A percentile compares a stretch with the other conserved stretches of the same genome.
Evolutionary conservation across 2,888 invertebrate genomes (phyloP).

Genomic region (Eupeodes luniger): DNA sequence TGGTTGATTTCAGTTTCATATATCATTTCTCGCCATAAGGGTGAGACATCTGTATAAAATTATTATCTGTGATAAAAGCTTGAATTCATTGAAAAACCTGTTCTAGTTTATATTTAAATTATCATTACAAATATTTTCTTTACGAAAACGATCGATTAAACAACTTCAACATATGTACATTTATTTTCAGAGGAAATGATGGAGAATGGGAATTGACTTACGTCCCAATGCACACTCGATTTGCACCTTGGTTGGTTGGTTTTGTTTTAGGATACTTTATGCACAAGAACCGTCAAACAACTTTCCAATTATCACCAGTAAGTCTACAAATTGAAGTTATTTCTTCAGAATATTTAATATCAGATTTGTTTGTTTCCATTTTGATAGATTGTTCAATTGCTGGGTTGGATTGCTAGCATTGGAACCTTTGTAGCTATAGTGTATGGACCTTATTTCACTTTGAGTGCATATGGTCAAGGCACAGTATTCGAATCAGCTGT

Average conservation of each 20-base stretch:
- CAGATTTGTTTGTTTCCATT: background rate
- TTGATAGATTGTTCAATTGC: background rate
- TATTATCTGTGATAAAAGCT: too few relatives aligned
- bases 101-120: too few relatives aligned
- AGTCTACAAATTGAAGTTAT: background rate
- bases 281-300: slow-evolving; percentile 21
- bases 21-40: too few relatives aligned
- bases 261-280: slow-evolving; percentile 34
- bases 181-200: background rate
- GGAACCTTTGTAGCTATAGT: slow-evolving; percentile 51
- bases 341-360: background rate
- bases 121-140: too few relatives aligned
- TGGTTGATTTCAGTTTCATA: too few relatives aligned
- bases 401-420: slow-evolving; percentile 57
- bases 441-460: slow-evolving; percentile 53
- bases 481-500: slow-evolving; percentile 65
- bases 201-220: slow-evolving; percentile 22
- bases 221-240: slow-evolving; percentile 18
- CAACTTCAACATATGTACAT: too few relatives aligned
- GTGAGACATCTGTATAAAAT: too few relatives aligned
- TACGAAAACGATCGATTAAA: background rate
- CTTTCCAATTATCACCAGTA: background rate
- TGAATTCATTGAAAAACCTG: too few relatives aligned
- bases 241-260: slow-evolving; percentile 13
- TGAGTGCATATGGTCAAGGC: slow-evolving; percentile 11